Percentiles rank a stretch among this genome's conserved stretches.
Conservation (phyloP, 92 coral and sea anemone species). For the Meandrina meandrites region DNA sequence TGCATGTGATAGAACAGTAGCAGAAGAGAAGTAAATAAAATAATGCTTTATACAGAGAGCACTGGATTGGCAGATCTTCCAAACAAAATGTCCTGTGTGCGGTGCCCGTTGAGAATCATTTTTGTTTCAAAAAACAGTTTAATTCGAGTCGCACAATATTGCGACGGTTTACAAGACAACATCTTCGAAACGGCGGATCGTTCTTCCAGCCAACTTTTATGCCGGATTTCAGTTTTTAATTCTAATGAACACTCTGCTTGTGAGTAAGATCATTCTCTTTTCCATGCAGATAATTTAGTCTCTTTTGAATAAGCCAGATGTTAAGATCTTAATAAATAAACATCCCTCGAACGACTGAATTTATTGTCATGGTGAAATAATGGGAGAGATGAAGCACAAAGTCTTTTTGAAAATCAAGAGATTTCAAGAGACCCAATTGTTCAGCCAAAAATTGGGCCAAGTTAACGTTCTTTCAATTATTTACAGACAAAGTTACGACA, state of each 20-base stretch:
- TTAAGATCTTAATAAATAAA: not conserved
- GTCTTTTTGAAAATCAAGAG: not conserved
- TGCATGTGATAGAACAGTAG: not conserved
- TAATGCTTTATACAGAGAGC: not conserved
- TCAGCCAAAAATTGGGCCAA: not conserved
- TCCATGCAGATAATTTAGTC: not conserved
- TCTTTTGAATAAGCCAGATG: not conserved
- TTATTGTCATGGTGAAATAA: not conserved
- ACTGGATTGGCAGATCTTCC: too few species aligned
- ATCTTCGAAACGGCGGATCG: not conserved
- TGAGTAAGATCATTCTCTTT: not conserved
- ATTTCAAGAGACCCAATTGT: not conserved
- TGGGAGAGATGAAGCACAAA: not conserved
- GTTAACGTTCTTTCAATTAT: not conserved
- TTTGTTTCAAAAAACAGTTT: not conserved
- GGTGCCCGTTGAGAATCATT: not conserved
- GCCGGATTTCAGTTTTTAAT: not conserved
- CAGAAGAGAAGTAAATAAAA: not conserved
- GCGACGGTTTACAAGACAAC: not conserved
- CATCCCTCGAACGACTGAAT: not conserved
- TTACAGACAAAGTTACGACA: not conserved
- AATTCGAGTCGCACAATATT: not conserved
- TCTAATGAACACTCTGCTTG: not conserved
- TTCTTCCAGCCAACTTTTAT: not conserved
- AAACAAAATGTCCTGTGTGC: too few species aligned